Base-by-base conservation (phyloP, 2,113 vertebrate genomes). In the Bufo bufo region DNA sequence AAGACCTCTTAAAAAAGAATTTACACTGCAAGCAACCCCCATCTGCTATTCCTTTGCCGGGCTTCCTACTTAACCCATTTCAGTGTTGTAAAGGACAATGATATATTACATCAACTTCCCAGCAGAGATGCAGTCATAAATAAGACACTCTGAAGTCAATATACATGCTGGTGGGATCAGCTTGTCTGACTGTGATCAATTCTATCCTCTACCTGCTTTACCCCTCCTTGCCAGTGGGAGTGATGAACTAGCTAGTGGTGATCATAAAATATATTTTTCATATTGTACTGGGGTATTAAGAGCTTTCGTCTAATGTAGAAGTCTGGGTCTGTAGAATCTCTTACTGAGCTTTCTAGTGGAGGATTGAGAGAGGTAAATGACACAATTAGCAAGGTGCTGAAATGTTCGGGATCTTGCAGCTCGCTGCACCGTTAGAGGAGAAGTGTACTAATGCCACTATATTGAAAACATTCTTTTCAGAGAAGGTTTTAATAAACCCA, bases 1-100 rank as follows among this genome's bases (percentile, higher is more conserved):
- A 87, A 87, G 56, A 20, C 54, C 81, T 61, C 65, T 82, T 82
- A n/a, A n/a, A 63, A 80, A 82, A 88, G 43, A 77, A 66, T 33
- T 65, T 78, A 65, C 45, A 23, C 56, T 77, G 72, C 58, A 66
- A 77, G 12, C 47, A 66, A 17, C 74, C 85, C 69, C 85, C 75
- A 54, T 47, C n/a, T n/a, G n/a, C 58, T 78, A 33, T 86, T 78
- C 75, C 19, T 54, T 65, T 45, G 16, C 16, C 45, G 8, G 16
- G 58, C 11, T 77, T 58, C 75, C 49, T 66, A 20, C 9, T 80
- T 74, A 85, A 56, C 83, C 69, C 66, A 19, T 85, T 58, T 71
- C 82, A 58, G 66, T n/a, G 19, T 49, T 59, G 17, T 50, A 66
- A 50, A 82, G 59, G 81, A 63, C 81, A 65, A 45, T 66, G 61